phyloP scores from a whole-genome alignment of 2,797 vertebrate species.

The Orestias chungarensis region DNA sequence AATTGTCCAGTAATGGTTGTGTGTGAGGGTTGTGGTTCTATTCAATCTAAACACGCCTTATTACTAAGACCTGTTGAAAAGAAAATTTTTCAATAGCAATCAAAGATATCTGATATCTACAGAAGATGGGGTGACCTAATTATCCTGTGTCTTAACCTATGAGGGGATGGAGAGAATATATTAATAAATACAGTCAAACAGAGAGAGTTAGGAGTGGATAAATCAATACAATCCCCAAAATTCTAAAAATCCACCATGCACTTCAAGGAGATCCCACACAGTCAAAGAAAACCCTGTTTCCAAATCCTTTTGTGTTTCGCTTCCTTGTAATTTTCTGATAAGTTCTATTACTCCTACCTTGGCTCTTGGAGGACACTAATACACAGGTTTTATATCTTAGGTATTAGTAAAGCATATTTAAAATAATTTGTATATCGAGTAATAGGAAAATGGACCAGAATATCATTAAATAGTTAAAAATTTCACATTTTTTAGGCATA shows the following conservation, averaged over 20 bases:
- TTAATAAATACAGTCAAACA: not conserved
- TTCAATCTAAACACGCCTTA: not conserved
- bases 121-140: constrained; percentile 19
- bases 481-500: too few species aligned
- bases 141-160: constrained; percentile 14
- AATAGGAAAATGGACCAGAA: constrained; percentile 53
- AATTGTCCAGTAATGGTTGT: not conserved
- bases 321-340: constrained; percentile 54
- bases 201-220: not conserved
- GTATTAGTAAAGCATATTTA: constrained; percentile 38
- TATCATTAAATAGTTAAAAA: constrained; percentile 34
- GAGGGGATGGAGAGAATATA: not conserved
- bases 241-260: not conserved
- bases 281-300: constrained; percentile 22
- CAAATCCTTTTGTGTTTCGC: constrained; percentile 55
- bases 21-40: not conserved
- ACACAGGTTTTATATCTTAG: constrained; percentile 48
- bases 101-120: too few species aligned
- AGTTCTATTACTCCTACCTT: constrained; percentile 59
- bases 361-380: constrained; percentile 45
- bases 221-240: not conserved
- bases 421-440: constrained; percentile 33
- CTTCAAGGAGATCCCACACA: constrained; percentile 50
- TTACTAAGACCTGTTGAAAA: not conserved
- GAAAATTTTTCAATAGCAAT: not conserved